Conservation (phyloP, 2,797 vertebrate genomes). For the Spheniscus humboldti region DNA sequence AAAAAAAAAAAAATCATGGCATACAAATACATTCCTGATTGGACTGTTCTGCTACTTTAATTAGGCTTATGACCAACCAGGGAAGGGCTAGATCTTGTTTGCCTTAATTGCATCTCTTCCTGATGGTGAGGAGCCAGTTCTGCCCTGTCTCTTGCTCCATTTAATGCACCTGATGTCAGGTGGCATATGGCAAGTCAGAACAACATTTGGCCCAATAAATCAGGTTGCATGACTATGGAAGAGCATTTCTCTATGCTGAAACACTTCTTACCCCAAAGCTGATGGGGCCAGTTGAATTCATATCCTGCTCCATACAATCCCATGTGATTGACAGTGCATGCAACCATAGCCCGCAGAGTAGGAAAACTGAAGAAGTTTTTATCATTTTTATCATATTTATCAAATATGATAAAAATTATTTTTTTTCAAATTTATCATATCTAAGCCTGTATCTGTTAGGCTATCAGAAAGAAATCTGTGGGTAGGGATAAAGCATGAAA, state of each 20-base stretch:
- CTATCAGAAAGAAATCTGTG: neutral
- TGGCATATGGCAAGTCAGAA: neutral
- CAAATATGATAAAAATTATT: too few species aligned
- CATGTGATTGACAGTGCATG: neutral
- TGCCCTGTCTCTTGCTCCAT: neutral
- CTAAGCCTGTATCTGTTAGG: neutral
- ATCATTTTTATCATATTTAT: too few species aligned
- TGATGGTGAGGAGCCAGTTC: neutral
- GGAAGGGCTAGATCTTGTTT: slow-evolving; percentile 46
- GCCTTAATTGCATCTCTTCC: slow-evolving; percentile 43
- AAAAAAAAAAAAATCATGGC: neutral
- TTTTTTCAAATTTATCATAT: neutral
- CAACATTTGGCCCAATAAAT: neutral
- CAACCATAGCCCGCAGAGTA: neutral
- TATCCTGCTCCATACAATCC: neutral
- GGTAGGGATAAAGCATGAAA: neutral
- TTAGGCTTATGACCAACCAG: slow-evolving; percentile 4
- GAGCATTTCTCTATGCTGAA: neutral
- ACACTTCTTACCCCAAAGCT: neutral
- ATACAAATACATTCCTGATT: neutral
- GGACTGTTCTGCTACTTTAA: neutral
- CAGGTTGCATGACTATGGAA: neutral
- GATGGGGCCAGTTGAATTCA: neutral
- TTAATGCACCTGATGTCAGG: neutral
- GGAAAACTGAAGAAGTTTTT: neutral